Base-by-base conservation (phyloP, 2,113 vertebrate genomes). In the Nothocercus nigrocapillus region DNA sequence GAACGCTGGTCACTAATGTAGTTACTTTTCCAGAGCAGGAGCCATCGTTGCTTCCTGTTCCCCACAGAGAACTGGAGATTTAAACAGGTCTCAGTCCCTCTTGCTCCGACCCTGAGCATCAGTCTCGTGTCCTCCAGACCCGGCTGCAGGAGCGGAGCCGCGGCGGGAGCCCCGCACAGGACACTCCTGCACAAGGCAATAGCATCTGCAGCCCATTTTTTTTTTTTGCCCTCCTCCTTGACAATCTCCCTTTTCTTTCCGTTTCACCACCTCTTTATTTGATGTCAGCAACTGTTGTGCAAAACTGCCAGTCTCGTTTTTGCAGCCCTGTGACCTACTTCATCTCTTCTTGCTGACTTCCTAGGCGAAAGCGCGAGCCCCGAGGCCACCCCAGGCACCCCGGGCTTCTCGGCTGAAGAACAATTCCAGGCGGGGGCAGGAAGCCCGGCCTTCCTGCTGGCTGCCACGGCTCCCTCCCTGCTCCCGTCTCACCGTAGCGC, bases 351-450 rank as follows among this genome's bases (percentile, higher is more conserved):
- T 49, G 62, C 83, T 10, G 6, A 78, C 83, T 93, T 87, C 95
- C 83, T 89, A 32, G 0, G 63, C 62, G 82, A 47, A 89, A 93
- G 16, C 0, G 1, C 1, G 3, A 73, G 93, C 88, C 62, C 45
- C 0, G 74, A 90, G 78, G 81, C 93, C 94, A 90, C 83, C 95
- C 83, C 69, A 42, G 58, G 83, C 94, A 63, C 95, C 92, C 92
- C 69, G 83, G 0, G 2, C 25, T 67, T 73, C 93, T 90, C 86
- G 51, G 90, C 58, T 94, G 90, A 89, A 87, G 70, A 95, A 87
- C 77, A 89, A 91, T 92, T 88, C 90, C 92, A 94, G 90, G 90
- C 94, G 74, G 89, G 84, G 92, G 92, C 90, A 96, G 94, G 76
- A 80, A 85, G 77, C 83, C 81, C 38, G 92, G 77, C 77, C 94